Evolutionary conservation across 2,888 invertebrate species (phyloP).

Genomic region (Macrosoma leucophasiata): DNA sequence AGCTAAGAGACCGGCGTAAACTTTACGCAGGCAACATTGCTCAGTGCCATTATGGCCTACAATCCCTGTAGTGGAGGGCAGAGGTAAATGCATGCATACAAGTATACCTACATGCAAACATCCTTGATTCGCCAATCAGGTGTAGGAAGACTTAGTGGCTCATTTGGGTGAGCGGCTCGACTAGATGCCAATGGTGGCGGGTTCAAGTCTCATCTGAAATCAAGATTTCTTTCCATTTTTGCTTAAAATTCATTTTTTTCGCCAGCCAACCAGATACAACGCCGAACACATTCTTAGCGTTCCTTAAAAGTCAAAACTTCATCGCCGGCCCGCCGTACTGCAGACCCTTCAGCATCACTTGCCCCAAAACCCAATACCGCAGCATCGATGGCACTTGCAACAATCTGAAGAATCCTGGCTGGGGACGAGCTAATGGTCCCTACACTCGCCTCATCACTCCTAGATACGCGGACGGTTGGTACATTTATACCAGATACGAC

Average conservation of each 20-base stretch:
- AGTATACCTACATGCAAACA: too few species aligned
- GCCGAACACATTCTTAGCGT: conserved; percentile 65
- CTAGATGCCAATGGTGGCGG: too few species aligned
- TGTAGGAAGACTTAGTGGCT: too few species aligned
- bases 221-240: too few species aligned
- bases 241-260: conserved; percentile 12
- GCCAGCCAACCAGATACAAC: conserved; percentile 49
- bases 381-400: conserved; percentile 88
- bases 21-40: too few species aligned
- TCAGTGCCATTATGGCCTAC: too few species aligned
- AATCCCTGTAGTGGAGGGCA: too few species aligned
- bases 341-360: conserved; percentile 40
- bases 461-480: conserved; percentile 77
- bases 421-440: conserved; percentile 78
- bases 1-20: too few species aligned
- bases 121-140: too few species aligned
- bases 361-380: conserved; percentile 70
- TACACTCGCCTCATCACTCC: conserved; percentile 76
- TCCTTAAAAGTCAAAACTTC: conserved; percentile 55
- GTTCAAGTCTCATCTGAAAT: too few species aligned
- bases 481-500: conserved; percentile 39
- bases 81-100: too few species aligned
- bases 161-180: too few species aligned
- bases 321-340: conserved; percentile 45
- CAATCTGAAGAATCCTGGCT: conserved; percentile 79